A percentile compares a stretch with the other conserved stretches of the same genome.
Evolutionary conservation across 2,113 vertebrate species (phyloP).

Genomic region (Hemiprocne comata): DNA sequence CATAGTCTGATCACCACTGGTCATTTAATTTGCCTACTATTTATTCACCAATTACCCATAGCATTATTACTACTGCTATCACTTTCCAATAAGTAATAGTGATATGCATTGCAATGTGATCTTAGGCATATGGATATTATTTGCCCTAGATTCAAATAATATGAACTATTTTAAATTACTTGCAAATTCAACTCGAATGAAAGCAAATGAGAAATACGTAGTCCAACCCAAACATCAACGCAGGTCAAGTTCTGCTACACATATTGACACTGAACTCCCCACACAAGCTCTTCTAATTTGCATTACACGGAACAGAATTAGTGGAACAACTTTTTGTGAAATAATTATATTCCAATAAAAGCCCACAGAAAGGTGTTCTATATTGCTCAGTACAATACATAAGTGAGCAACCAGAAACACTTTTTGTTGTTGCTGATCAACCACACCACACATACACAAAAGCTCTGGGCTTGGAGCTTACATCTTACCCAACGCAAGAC

Average conservation of each 20-base stretch:
- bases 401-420: not conserved
- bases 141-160: not conserved
- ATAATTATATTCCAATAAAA: not conserved
- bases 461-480: not conserved
- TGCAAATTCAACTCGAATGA: not conserved
- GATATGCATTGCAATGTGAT: not conserved
- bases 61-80: not conserved
- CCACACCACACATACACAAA: not conserved
- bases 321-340: not conserved
- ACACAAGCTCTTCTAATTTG: not conserved
- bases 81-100: not conserved
- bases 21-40: not conserved
- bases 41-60: not conserved
- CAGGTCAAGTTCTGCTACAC: not conserved
- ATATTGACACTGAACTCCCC: not conserved
- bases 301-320: no score
- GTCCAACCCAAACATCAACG: not conserved
- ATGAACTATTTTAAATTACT: not conserved
- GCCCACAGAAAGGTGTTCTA: fast-evolving
- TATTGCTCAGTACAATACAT: not conserved
- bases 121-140: not conserved
- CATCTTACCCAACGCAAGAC: not conserved
- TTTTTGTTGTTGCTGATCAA: not conserved
- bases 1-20: not conserved
- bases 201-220: not conserved